A percentile compares a stretch with the other conserved stretches of the same genome.
These are phyloP conservation scores for Herminia tarsipennalis DNA, from an alignment of 2,888 invertebrate species.

Conservation along the genomic window DNA sequence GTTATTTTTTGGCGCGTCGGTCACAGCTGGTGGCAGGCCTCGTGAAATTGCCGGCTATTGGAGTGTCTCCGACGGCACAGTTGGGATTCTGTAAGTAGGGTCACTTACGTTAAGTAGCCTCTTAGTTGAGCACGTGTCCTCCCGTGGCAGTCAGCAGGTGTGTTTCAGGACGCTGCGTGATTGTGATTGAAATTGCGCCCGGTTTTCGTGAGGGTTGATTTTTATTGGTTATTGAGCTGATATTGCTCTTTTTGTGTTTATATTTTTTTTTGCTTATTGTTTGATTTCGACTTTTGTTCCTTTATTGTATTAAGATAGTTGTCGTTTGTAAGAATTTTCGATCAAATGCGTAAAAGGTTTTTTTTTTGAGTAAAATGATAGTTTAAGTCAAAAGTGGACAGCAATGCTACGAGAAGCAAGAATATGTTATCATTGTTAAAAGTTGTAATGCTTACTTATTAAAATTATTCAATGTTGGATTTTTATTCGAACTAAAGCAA, in stretches of 20 bases:
- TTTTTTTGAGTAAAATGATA: no score
- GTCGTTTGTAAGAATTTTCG: background rate
- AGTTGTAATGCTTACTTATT: no score
- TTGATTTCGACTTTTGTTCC: background rate
- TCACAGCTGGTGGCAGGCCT: slow-evolving; percentile 78
- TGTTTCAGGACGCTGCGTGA: slow-evolving; percentile 56
- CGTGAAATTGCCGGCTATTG: slow-evolving; percentile 72
- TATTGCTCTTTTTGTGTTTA: slow-evolving; percentile 48
- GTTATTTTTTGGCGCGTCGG: slow-evolving; percentile 82
- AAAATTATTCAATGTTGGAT: no score
- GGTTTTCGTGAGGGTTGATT: slow-evolving; percentile 60
- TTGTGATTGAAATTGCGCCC: slow-evolving; percentile 78
- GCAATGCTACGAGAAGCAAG: no score
- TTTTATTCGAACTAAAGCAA: no score
- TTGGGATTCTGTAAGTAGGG: slow-evolving; percentile 72
- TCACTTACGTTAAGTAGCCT: slow-evolving; percentile 84
- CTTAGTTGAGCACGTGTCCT: slow-evolving; percentile 77
- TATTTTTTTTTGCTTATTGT: slow-evolving; percentile 17
- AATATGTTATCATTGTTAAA: no score
- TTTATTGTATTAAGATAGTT: background rate
- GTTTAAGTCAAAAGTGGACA: no score
- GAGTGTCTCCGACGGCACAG: slow-evolving; percentile 59
- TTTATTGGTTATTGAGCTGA: slow-evolving; percentile 59
- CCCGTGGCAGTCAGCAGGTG: slow-evolving; percentile 75
- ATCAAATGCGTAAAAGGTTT: no score